phyloP scores from a whole-genome alignment of 1,140 invertebrate species.

The Drosophila mauritiana region DNA sequence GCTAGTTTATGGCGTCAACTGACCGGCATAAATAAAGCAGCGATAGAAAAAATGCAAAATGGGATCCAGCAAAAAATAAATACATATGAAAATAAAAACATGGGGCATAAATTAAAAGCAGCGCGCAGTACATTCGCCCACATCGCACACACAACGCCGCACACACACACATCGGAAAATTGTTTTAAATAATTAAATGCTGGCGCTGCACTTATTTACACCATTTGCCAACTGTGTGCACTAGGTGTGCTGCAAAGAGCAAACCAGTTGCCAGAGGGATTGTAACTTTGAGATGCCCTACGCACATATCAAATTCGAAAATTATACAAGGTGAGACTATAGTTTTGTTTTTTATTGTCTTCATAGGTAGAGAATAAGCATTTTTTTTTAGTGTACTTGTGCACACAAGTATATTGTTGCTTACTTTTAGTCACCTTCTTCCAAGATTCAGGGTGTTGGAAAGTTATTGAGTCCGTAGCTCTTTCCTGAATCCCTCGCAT shows the following conservation, averaged over 20 bases:
- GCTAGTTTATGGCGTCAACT: constrained; percentile 44
- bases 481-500: background rate
- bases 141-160: constrained; percentile 4
- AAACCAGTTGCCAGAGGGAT: background rate
- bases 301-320: no score
- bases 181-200: constrained; percentile 67
- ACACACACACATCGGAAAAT: constrained; percentile 32
- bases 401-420: background rate
- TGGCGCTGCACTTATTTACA: constrained; percentile 39
- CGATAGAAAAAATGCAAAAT: constrained; percentile 14
- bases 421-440: background rate
- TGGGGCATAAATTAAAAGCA: constrained; percentile 48
- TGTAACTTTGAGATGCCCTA: background rate
- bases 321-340: no score
- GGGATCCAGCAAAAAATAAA: constrained; percentile 6
- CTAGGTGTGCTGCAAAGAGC: constrained; percentile 14
- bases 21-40: constrained; percentile 45
- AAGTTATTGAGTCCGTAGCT: background rate
- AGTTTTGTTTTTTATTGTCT: no score
- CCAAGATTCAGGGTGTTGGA: background rate
- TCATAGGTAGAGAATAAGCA: no score
- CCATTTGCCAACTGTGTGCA: constrained; percentile 19
- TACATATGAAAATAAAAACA: constrained; percentile 27
- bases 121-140: constrained; percentile 31
- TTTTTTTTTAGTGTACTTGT: no score